Conservation (phyloP, 2,113 vertebrate species). For the Sceloporus undulatus region DNA sequence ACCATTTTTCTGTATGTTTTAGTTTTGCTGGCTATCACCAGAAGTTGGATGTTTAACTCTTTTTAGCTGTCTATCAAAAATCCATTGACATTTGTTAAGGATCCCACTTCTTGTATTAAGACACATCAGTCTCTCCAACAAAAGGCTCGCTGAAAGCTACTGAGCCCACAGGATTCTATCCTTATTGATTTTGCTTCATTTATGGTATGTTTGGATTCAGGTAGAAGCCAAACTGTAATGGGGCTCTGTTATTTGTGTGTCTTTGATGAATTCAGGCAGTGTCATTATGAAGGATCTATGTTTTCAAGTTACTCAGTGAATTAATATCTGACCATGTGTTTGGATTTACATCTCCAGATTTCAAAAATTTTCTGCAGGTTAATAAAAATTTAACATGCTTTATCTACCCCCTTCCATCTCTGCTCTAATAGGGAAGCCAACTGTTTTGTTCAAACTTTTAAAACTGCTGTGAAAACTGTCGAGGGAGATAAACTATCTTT, state of each 20-base stretch:
- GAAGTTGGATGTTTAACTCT: background rate
- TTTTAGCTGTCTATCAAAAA: slow-evolving; percentile 1
- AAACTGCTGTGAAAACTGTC: slow-evolving; percentile 54
- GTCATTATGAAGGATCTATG: slow-evolving; percentile 4
- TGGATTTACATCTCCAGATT: slow-evolving; percentile 38
- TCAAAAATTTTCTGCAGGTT: slow-evolving; percentile 43
- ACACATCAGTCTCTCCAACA: slow-evolving; percentile 6
- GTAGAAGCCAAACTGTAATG: background rate
- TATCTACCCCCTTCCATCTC: slow-evolving; percentile 8
- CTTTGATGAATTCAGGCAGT: background rate
- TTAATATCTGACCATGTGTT: background rate
- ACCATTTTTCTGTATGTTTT: no score
- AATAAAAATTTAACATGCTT: slow-evolving; percentile 45
- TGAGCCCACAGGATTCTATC: background rate
- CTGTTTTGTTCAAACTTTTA: slow-evolving; percentile 56
- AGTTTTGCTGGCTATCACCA: background rate
- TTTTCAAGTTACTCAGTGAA: slow-evolving; percentile 9
- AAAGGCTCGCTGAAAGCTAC: background rate
- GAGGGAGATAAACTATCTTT: slow-evolving; percentile 56
- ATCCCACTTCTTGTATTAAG: slow-evolving; percentile 3
- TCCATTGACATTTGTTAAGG: background rate
- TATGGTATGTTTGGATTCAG: background rate
- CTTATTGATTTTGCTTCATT: background rate
- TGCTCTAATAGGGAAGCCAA: slow-evolving; percentile 33
- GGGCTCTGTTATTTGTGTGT: background rate